These are phyloP conservation scores for Odontophorus gujanensis DNA, from an alignment of 2,113 vertebrate genomes.

Conservation along the genomic window DNA sequence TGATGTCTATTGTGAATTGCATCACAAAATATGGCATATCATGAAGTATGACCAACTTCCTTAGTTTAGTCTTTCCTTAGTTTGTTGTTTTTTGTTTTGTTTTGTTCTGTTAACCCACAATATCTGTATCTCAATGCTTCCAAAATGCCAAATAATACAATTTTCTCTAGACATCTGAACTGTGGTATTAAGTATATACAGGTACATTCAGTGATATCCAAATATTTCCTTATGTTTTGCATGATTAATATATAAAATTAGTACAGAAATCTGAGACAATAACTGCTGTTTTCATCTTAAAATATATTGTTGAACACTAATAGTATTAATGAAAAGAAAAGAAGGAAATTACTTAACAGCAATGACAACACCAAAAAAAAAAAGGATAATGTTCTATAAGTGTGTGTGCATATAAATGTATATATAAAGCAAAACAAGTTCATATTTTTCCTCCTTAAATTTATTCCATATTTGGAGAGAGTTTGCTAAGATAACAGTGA, in stretches of 20 bases:
- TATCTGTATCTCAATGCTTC: background rate
- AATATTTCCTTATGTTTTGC: background rate
- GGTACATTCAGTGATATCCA: background rate
- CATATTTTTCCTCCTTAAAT: background rate
- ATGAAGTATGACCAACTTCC: background rate
- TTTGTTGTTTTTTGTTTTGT: background rate
- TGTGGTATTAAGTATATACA: background rate
- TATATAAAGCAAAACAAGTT: background rate
- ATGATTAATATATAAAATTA: background rate
- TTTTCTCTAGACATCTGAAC: background rate
- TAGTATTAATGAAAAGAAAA: background rate
- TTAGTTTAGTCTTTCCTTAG: background rate
- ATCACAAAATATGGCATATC: background rate
- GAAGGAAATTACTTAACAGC: background rate
- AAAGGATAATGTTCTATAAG: background rate
- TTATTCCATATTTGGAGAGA: background rate
- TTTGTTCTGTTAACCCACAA: background rate
- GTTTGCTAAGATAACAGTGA: background rate
- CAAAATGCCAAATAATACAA: background rate
- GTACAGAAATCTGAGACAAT: background rate
- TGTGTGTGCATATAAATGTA: background rate
- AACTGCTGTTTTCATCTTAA: background rate
- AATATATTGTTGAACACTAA: background rate
- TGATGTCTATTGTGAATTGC: background rate
- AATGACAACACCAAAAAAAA: accelerated